Base-by-base conservation (phyloP, 2,797 vertebrate genomes). In the Scolopax rusticola region DNA sequence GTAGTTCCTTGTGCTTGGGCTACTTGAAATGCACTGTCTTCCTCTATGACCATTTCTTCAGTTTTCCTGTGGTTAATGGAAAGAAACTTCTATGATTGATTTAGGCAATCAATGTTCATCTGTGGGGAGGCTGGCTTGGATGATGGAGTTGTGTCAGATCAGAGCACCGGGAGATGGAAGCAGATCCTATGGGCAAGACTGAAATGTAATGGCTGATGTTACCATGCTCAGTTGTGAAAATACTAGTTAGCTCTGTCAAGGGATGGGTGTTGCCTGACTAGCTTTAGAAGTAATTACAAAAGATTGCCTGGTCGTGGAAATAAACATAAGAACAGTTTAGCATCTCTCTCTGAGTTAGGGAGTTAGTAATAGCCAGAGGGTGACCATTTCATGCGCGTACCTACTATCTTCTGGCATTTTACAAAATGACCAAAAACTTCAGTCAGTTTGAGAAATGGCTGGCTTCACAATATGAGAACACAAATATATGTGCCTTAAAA, bases 371-470 rank as follows among this genome's bases (percentile, higher is more conserved):
- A 92, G 89, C 93, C 81, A 87, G 93, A 89, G 90, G 93, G 90
- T 77, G 48, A 95, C 78, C 48, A 93, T 96, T 94, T 95, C 53
- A 30, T 67, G 20, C 27, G 51, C 64, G n/a, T 60, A 90, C 85
- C 85, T 94, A 78, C 74, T n/a, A 78, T 51, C 86, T 92, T 77
- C 70, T 70, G 78, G 75, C 64, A 65, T 93, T 94, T 87, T 94
- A 92, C 88, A 96, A 87, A 97, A 87, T 45, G 81, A 79, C 51
- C 64, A 70, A 94, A 93, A 96, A 95, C 86, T 95, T 60, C 41
- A 90, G 67, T 56, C 28, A 28, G 51, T 92, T 94, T 93, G 78
- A 0, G 7, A 85, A 94, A 95, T 23, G 51, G n/a, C 19, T 64
- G 61, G 75, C 92, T 96, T 94, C 94, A 93, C 84, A 96, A 90